Conservation (phyloP, 2,797 vertebrate species). For the Aplochiton taeniatus region DNA sequence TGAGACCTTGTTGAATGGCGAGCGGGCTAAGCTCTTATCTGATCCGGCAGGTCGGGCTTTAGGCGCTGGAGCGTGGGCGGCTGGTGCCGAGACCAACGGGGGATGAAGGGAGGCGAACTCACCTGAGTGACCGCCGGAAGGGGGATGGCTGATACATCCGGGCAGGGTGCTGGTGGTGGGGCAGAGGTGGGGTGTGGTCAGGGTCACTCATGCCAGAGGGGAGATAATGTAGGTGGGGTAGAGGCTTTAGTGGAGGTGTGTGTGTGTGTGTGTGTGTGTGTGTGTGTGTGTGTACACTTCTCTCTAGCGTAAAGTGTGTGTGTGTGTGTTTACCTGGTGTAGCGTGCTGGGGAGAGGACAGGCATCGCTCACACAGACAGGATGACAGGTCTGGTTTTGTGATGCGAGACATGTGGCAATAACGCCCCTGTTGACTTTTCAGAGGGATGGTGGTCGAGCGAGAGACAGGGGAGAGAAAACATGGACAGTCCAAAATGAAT, state of each 20-base stretch:
- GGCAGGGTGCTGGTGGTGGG: conserved; percentile 12
- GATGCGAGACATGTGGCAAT: conserved; percentile 8
- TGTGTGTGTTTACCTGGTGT: conserved; percentile 31
- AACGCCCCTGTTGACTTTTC: neutral
- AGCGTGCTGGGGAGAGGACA: conserved; percentile 12
- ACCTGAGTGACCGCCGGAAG: conserved; percentile 37
- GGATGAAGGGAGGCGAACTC: conserved; percentile 25
- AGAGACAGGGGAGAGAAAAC: neutral
- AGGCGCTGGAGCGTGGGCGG: conserved; percentile 22
- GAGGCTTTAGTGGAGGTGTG: conserved; percentile 16
- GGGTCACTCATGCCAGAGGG: conserved; percentile 43
- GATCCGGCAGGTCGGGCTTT: conserved; percentile 31
- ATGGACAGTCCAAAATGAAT: neutral
- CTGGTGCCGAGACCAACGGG: conserved; percentile 3
- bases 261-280: conserved; percentile 6
- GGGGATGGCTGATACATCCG: conserved; percentile 20
- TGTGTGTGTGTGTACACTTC: conserved; percentile 12
- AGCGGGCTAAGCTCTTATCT: conserved; percentile 34
- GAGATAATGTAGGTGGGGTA: conserved; percentile 30
- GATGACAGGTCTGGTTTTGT: conserved; percentile 9
- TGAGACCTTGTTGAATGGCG: conserved; percentile 38
- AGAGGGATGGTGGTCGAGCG: neutral
- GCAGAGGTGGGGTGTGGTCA: conserved; percentile 9
- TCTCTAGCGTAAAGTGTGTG: too few species aligned
- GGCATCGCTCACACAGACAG: neutral